Evolutionary conservation across 2,888 invertebrate species (phyloP).

Genomic region (Temnothorax ravouxi): DNA sequence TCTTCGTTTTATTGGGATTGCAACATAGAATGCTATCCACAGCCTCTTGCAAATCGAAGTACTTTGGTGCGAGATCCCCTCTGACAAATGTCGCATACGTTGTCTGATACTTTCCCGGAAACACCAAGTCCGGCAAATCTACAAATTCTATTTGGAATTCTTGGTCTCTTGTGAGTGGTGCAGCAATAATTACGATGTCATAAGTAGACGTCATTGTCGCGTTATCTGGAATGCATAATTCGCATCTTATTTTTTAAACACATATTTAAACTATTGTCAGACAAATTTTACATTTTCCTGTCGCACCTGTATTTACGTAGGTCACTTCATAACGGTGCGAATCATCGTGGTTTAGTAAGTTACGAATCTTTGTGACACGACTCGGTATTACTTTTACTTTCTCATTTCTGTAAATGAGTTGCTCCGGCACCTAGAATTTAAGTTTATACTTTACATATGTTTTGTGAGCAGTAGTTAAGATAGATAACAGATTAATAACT

Average conservation of each 20-base stretch:
- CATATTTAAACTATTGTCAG: not conserved
- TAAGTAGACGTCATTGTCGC: constrained; percentile 81
- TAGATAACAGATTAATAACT: constrained; percentile 8
- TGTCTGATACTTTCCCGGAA: constrained; percentile 87
- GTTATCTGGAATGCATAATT: constrained; percentile 71
- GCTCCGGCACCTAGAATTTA: constrained; percentile 80
- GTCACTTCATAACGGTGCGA: constrained; percentile 78
- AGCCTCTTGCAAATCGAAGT: constrained; percentile 85
- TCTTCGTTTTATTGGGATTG: constrained; percentile 83
- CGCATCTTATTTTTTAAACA: not conserved
- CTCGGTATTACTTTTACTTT: constrained; percentile 76
- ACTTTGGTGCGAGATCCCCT: constrained; percentile 86
- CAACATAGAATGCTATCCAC: constrained; percentile 86
- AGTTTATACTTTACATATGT: not conserved
- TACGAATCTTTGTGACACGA: constrained; percentile 78
- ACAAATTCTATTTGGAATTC: constrained; percentile 86
- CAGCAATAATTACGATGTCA: constrained; percentile 88
- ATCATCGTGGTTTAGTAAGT: constrained; percentile 59
- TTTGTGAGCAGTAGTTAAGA: not conserved
- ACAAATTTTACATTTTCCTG: not conserved
- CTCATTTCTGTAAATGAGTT: constrained; percentile 79
- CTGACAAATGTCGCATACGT: constrained; percentile 88
- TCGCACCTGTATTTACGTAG: constrained; percentile 76
- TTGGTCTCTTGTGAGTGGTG: constrained; percentile 87
- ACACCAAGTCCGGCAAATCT: constrained; percentile 84